Evolutionary conservation across 2,888 invertebrate species (phyloP).

Genomic region (Apodemia zela): DNA sequence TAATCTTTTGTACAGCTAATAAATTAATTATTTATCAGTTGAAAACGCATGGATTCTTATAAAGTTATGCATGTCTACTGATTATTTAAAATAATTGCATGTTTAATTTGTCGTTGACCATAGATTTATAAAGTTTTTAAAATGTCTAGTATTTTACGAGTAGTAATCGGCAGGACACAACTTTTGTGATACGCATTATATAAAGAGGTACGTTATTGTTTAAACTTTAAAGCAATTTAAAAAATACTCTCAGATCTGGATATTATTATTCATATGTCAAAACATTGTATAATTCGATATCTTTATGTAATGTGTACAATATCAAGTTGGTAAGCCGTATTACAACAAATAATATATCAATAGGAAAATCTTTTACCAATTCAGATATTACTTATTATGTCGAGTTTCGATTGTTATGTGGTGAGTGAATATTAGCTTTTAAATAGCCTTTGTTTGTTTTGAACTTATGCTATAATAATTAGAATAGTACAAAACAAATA

Average conservation of each 20-base stretch:
- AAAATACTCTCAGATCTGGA: slow-evolving; percentile 10
- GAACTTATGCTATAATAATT: slow-evolving; percentile 65
- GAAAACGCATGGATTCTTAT: slow-evolving; percentile 10
- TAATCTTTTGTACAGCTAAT: slow-evolving; percentile 28
- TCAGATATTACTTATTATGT: slow-evolving; percentile 11
- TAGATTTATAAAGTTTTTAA: slow-evolving; percentile 5
- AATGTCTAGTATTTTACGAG: slow-evolving; percentile 7
- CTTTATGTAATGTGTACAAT: slow-evolving; percentile 5
- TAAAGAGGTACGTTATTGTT: background rate
- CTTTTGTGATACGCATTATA: background rate
- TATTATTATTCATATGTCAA: slow-evolving; percentile 3
- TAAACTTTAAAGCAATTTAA: background rate
- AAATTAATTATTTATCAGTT: slow-evolving; percentile 20
- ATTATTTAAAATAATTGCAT: slow-evolving; percentile 29
- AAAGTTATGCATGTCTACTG: slow-evolving; percentile 33
- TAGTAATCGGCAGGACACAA: background rate
- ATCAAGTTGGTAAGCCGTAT: background rate
- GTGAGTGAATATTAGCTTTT: slow-evolving; percentile 46
- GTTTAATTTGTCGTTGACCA: slow-evolving; percentile 26
- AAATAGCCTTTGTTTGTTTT: slow-evolving; percentile 34
- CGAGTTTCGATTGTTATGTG: slow-evolving; percentile 27
- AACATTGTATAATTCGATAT: background rate
- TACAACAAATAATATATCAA: slow-evolving; percentile 5
- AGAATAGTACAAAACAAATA: slow-evolving; percentile 54
- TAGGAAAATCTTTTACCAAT: slow-evolving; percentile 14